These are phyloP conservation scores for Eptatretus burgeri DNA, from an alignment of 2,113 vertebrate species.

Conservation along the genomic window DNA sequence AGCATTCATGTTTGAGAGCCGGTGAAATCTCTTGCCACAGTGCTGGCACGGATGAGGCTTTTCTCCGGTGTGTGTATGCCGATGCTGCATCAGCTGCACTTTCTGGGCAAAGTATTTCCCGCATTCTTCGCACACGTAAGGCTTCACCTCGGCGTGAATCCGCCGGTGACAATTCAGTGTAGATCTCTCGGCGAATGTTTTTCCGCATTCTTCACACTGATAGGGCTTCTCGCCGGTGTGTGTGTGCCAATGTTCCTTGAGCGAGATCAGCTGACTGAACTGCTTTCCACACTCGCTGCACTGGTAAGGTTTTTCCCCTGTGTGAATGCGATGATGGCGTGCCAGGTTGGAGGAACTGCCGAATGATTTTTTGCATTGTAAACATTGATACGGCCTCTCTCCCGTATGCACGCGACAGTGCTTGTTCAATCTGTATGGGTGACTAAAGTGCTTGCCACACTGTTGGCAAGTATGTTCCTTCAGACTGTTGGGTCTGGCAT, in stretches of 20 bases:
- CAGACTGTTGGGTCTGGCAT: no score
- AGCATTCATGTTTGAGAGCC: no score
- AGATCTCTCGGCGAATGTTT: neutral
- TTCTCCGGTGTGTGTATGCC: slow-evolving; percentile 3
- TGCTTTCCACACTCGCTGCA: slow-evolving; percentile 1
- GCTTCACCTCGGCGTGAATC: neutral
- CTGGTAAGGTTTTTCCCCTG: slow-evolving; percentile 1
- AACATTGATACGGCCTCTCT: slow-evolving; percentile 1
- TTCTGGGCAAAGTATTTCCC: neutral
- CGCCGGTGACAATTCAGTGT: neutral
- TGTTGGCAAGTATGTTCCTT: no score
- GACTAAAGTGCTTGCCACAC: no score
- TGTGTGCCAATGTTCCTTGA: neutral
- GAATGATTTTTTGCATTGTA: neutral
- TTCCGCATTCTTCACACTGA: neutral
- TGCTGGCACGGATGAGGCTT: neutral
- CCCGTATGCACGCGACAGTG: neutral
- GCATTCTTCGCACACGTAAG: neutral
- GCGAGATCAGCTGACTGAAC: neutral
- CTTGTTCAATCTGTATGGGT: neutral
- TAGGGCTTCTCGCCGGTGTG: slow-evolving; percentile 6
- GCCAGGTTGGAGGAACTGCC: neutral
- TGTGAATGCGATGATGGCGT: neutral
- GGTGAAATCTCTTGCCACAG: neutral
- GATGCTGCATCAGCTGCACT: neutral